Evolutionary conservation across 2,888 invertebrate species (phyloP), one percentile per base, ranked within the genome.

Genomic region (Heterodera filipjevi): DNA sequence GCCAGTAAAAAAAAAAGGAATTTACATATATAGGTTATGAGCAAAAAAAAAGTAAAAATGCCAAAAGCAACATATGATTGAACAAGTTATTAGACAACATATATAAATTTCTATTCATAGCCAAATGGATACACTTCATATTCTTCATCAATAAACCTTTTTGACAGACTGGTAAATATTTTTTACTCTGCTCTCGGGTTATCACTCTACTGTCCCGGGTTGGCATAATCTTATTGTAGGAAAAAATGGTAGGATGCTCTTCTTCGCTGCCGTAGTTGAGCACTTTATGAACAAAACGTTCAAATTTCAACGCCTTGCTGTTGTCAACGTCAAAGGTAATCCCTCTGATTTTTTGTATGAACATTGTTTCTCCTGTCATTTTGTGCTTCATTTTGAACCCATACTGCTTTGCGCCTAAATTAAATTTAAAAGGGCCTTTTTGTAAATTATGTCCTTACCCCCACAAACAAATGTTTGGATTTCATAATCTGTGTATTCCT

Each of bases 371-470:
- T 3, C 44, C 44, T 19, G 6, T 49, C 30, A 10, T 32, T 14
- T 44, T 49, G 22, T 49, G 6, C 10, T 3, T 2, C 44, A 74
- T 30, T 35, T 59, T 5, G 3, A 74, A 33, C 2, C 12, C 74
- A 30, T 74, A 74, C 30, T 74, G 74, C n/a, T 74, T 74, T 12
- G 74, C 59, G 14, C 74, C 35, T 66, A 19, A 49, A 49, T 49
- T 3, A 32, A 32, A n/a, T 66, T 66, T n/a, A 30, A n/a, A n/a
- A n/a, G n/a, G n/a, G n/a, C n/a, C n/a, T 66, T 66, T 66, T 2
- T 14, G 27, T 32, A 66, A 49, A 16, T 14, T 49, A 19, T 19
- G 10, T 49, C n/a, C 64, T 64, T 12, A 27, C 66, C 73, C 16
- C 46, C 73, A 22, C 30, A 44, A 10, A 39, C 32, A 16, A 32